Evolutionary conservation across 2,113 vertebrate genomes (phyloP).

Genomic region (Galbula dea): DNA sequence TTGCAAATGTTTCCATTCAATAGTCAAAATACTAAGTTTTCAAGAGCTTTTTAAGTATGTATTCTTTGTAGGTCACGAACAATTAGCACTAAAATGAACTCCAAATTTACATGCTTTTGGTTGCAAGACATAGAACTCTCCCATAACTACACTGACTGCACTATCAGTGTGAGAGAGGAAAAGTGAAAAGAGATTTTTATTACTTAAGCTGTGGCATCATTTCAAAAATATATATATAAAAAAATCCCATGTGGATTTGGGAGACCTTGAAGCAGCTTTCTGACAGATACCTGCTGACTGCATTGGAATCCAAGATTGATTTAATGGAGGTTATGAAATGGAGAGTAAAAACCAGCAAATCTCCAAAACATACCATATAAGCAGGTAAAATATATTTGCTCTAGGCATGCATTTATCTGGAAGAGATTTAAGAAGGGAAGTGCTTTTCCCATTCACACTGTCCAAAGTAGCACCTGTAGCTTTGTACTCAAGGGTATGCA

Average conservation of each 20-base stretch:
- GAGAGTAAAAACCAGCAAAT: neutral
- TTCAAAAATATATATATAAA: neutral
- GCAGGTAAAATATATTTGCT: neutral
- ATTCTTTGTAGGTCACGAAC: neutral
- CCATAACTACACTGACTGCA: neutral
- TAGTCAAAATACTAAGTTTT: neutral
- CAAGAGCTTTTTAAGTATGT: neutral
- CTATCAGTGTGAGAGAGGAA: neutral
- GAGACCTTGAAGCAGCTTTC: neutral
- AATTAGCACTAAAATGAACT: neutral
- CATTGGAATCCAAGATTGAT: neutral
- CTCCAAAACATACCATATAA: neutral
- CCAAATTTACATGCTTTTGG: neutral
- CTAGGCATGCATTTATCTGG: neutral
- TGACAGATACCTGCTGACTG: neutral
- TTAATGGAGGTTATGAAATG: neutral
- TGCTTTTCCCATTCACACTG: neutral
- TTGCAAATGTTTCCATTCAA: neutral
- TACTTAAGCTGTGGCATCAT: neutral
- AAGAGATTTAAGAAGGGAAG: neutral
- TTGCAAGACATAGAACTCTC: neutral
- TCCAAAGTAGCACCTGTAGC: neutral
- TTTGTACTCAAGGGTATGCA: rapidly evolving
- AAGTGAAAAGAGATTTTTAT: neutral
- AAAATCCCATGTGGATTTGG: neutral